Percentiles rank a stretch among this genome's conserved stretches.
Evolutionary conservation across 1,140 invertebrate species (phyloP).

Genomic region (Drosophila tristis): DNA sequence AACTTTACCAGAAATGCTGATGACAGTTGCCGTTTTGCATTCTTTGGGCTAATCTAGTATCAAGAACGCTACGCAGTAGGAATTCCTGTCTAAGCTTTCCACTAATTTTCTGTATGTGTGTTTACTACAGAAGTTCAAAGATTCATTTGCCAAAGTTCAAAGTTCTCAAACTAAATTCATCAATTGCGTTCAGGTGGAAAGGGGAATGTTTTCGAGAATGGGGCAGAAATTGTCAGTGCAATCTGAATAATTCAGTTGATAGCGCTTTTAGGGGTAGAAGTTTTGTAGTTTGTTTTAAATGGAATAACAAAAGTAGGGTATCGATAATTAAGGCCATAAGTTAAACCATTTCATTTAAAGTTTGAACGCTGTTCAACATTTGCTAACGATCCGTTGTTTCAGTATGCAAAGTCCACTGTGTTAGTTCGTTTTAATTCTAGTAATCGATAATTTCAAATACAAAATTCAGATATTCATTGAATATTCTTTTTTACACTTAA

Average conservation of each 20-base stretch:
- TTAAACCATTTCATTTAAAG: too few species aligned
- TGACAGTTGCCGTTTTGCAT: slow-evolving; percentile 18
- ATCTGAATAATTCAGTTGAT: too few species aligned
- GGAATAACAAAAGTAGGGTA: neutral
- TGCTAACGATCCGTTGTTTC: too few species aligned
- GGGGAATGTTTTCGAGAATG: too few species aligned
- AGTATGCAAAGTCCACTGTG: too few species aligned
- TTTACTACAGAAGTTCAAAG: neutral
- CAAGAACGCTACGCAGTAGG: neutral
- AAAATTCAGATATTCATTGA: neutral
- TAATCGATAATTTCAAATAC: too few species aligned
- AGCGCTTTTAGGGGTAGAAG: too few species aligned
- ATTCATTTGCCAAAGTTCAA: neutral
- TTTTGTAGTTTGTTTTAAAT: neutral
- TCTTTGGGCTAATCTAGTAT: slow-evolving; percentile 15
- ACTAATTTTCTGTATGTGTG: slow-evolving; percentile 5
- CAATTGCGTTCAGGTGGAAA: neutral
- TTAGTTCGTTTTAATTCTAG: too few species aligned
- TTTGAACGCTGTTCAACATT: too few species aligned
- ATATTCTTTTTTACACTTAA: slow-evolving; percentile 2
- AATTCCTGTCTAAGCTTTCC: slow-evolving; percentile 7
- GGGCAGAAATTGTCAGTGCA: too few species aligned
- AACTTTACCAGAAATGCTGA: slow-evolving; percentile 12
- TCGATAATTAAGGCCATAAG: too few species aligned
- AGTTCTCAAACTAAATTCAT: slow-evolving; percentile 8